Conservation (phyloP, 1,140 invertebrate species). For the Zaprionus taronus region DNA sequence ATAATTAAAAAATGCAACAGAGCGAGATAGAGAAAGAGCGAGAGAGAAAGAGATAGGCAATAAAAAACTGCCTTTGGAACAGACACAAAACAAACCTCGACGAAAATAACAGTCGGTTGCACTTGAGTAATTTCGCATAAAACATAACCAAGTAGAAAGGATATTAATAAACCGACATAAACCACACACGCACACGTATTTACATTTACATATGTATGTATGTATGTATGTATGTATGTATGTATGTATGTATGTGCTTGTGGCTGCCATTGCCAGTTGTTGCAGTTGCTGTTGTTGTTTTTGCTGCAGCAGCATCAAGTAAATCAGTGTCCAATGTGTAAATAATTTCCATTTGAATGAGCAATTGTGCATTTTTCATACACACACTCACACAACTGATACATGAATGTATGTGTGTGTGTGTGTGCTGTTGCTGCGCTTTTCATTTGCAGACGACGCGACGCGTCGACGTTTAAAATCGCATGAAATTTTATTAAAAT, state of each 20-base stretch:
- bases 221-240: background rate
- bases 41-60: constrained; percentile 22
- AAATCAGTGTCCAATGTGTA: constrained; percentile 84
- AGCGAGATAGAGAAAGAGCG: constrained; percentile 26
- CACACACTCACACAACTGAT: constrained; percentile 26
- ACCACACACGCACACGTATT: constrained; percentile 39
- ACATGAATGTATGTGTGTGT: constrained; percentile 9
- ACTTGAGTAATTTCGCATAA: constrained; percentile 84
- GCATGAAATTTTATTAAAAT: constrained; percentile 84
- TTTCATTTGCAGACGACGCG: constrained; percentile 71
- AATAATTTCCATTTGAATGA: constrained; percentile 84
- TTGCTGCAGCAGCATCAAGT: constrained; percentile 64
- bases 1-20: constrained; percentile 21
- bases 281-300: constrained; percentile 48
- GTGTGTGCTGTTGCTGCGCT: constrained; percentile 46
- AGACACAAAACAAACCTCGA: constrained; percentile 45
- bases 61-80: background rate
- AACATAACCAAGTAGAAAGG: constrained; percentile 82
- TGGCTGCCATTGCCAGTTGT: constrained; percentile 62
- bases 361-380: constrained; percentile 81
- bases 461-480: constrained; percentile 77
- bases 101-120: constrained; percentile 78
- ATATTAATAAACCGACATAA: constrained; percentile 83
- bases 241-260: constrained; percentile 27
- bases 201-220: background rate